Base-by-base conservation (phyloP, 2,113 vertebrate species). In the Sphyrna mokarran region DNA sequence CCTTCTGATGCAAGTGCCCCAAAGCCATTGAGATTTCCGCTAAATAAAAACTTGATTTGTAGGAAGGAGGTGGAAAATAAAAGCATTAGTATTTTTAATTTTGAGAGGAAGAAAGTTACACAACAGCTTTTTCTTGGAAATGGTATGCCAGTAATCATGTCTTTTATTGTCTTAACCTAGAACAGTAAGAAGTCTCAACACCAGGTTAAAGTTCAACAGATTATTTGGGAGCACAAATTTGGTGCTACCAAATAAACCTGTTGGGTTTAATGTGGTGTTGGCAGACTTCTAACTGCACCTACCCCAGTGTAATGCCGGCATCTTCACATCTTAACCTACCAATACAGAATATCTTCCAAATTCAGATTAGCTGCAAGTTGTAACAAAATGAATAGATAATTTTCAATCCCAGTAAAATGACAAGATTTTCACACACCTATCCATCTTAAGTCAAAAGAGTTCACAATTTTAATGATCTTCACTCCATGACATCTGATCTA, bases 11-110 rank as follows among this genome's bases (percentile, higher is more conserved):
- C 97, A 99, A 98, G 97, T 99, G 99, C 95, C 99, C 99, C 97
- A 99, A 98, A 96, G 99, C 99, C 99, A 99, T 99, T 96, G 99
- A 99, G 97, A 99, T 99, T 98, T 99, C 99, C 97, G 99, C 99
- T 98, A 99, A 98, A 98, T 99, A 99, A 98, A 99, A 99, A 98
- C 99, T 99, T 97, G 85, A 54, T 29, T 69, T 69, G 72, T 11
- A 0, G 72, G 72, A 1, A 48, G 26, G 23, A 98, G 97, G 97
- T 69, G 85, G 94, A 91, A 86, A 37, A 63, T n/a, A 83, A 85
- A 95, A 61, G 1, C 22, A 72, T 72, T 90, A 90, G 58, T 90
- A 63, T 90, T 13, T 29, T 70, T 33, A 95, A 54, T 33, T 72
- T 43, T 94, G 23, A 8, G 8, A 94, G 61, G 10, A 89, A 5